Base-by-base conservation (phyloP, 2,113 vertebrate species). In the Colinus virginianus region DNA sequence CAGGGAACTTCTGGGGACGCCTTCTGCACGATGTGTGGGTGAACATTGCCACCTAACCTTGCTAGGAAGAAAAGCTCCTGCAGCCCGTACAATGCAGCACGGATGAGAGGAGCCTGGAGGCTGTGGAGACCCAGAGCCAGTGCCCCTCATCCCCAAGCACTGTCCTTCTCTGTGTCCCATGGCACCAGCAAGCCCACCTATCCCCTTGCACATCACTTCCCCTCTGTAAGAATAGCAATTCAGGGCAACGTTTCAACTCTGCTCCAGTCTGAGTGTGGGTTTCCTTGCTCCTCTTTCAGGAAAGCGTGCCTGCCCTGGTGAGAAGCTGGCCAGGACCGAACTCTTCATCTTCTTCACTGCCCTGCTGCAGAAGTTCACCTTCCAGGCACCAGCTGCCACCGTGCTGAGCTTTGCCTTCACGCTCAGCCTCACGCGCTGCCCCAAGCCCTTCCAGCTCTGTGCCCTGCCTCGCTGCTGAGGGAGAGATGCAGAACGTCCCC, bases 281-380 rank as follows among this genome's bases (percentile, higher is more conserved):
- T 94, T 51, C 72, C 18, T 72, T 79, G 25, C 58, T 93, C 58
- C 26, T 82, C 68, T 91, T 82, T 28, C 96, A 98, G 98, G 98
- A n/a, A 98, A 97, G 56, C 92, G 98, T 55, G 96, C 95, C 4
- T 98, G 98, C 91, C 95, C 98, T 0, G 98, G 98, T 20, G 98
- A 98, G 90, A 97, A 97, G 56, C 96, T 98, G 0, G 98, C 98
- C 15, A 97, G 97, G 79, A 98, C 95, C 15, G 98, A 98, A 94
- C 94, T 98, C 48, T 98, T 98, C 95, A 94, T 98, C 64, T 98
- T 98, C 91, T 97, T 98, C 16, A 89, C 98, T 21, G 87, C 81
- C 74, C 97, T 98, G 64, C 90, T 98, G 59, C 98, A 98, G 94
- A 98, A 96, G 63, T 98, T 98, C 93, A 38, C 58, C 30, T 98